phyloP scores from a whole-genome alignment of 64 coral and sea anemone genomes.

The Hydrozoanthus tunicans region DNA sequence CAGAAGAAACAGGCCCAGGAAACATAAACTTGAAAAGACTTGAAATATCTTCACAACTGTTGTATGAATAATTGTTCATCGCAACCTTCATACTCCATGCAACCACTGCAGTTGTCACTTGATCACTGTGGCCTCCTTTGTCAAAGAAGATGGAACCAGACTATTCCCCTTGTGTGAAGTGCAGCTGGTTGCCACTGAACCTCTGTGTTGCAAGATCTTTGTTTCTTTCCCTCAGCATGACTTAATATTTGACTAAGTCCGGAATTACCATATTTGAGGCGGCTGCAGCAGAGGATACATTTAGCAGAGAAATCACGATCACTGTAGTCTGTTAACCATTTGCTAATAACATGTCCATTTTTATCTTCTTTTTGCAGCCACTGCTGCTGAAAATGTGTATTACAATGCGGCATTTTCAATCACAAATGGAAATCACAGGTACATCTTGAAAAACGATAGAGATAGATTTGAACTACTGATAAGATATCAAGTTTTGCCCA shows the following conservation, averaged over 20 bases:
- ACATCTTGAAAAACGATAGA: slow-evolving; percentile 4
- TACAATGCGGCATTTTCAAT: slow-evolving; percentile 7
- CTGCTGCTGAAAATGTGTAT: slow-evolving; percentile 31
- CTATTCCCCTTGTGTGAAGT: slow-evolving; percentile 8
- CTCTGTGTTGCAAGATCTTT: slow-evolving; percentile 31
- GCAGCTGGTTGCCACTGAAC: slow-evolving; percentile 39
- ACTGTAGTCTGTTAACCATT: slow-evolving; percentile 9
- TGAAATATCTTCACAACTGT: slow-evolving; percentile 45
- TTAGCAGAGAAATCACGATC: slow-evolving; percentile 8
- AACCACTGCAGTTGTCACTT: slow-evolving; percentile 8
- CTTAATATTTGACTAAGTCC: slow-evolving; percentile 42
- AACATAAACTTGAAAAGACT: slow-evolving; percentile 50
- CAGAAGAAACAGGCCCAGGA: slow-evolving; percentile 19
- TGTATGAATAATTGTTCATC: slow-evolving; percentile 36
- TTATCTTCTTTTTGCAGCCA: slow-evolving; percentile 11
- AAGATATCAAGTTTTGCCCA: slow-evolving; percentile 35
- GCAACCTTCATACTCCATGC: slow-evolving; percentile 40
- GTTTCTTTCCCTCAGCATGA: slow-evolving; percentile 39
- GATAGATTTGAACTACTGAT: slow-evolving; percentile 21
- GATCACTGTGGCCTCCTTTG: slow-evolving; percentile 40
- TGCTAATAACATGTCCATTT: slow-evolving; percentile 22
- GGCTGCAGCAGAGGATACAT: slow-evolving; percentile 37
- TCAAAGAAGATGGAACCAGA: slow-evolving; percentile 37
- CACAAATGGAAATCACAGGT: slow-evolving; percentile 5
- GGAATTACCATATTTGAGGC: slow-evolving; percentile 29